These are phyloP conservation scores for Syngnathus rostellatus DNA, from an alignment of 2,797 vertebrate species.

Conservation along the genomic window DNA sequence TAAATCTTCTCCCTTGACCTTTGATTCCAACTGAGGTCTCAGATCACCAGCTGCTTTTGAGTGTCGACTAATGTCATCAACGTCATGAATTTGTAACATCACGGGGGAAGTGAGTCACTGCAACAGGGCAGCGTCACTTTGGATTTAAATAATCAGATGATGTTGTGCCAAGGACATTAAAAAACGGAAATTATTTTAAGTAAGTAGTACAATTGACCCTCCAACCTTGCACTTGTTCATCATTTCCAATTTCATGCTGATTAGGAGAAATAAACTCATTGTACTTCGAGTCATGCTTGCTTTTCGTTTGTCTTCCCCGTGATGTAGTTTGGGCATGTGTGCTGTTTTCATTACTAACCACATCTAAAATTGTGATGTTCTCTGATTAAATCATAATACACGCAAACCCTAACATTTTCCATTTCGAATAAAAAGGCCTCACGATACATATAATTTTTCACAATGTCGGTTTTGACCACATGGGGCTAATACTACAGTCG, in stretches of 20 bases:
- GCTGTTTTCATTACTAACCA: slow-evolving; percentile 3
- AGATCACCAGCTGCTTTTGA: neutral
- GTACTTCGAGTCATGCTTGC: neutral
- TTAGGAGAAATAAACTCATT: slow-evolving; percentile 8
- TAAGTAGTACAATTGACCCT: slow-evolving; percentile 7
- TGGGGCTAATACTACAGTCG: slow-evolving; percentile 28
- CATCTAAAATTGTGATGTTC: neutral
- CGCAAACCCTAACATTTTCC: slow-evolving; percentile 6
- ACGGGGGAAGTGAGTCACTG: slow-evolving; percentile 37
- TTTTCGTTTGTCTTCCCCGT: neutral
- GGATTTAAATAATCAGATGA: slow-evolving; percentile 14
- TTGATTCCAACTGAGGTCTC: slow-evolving; percentile 17
- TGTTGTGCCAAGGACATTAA: slow-evolving; percentile 6
- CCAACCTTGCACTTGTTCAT: slow-evolving; percentile 15
- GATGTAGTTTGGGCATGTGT: neutral
- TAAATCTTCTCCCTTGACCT: slow-evolving; percentile 32
- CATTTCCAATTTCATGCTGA: slow-evolving; percentile 12
- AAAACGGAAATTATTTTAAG: slow-evolving; percentile 13
- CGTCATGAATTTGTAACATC: slow-evolving; percentile 25
- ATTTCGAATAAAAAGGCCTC: neutral
- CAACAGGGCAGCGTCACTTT: neutral
- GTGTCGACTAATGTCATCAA: slow-evolving; percentile 32
- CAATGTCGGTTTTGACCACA: slow-evolving; percentile 28
- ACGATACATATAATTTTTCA: slow-evolving; percentile 19
- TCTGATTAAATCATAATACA: slow-evolving; percentile 6